phyloP scores from a whole-genome alignment of 2,888 invertebrate species.

The Rhogogaster chlorosoma region DNA sequence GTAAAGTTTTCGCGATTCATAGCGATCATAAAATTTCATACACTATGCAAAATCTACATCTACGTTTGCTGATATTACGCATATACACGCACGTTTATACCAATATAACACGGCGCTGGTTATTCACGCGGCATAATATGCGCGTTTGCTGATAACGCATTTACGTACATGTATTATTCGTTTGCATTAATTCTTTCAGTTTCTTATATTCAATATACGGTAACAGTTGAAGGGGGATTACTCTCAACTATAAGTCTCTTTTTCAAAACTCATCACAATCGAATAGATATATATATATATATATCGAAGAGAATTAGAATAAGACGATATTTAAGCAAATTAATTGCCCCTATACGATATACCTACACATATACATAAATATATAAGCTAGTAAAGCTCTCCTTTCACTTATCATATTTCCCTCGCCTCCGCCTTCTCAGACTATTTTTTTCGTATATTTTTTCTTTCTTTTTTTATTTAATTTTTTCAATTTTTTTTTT shows the following conservation, averaged over 20 bases:
- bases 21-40: background rate
- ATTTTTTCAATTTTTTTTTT: background rate
- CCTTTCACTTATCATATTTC: conserved; percentile 39
- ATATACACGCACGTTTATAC: background rate
- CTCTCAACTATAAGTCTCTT: no score
- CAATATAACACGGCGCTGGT: background rate
- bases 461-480: background rate
- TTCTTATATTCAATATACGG: no score
- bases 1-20: background rate
- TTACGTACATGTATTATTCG: background rate
- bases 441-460: background rate
- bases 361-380: background rate
- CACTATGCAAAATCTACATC: background rate
- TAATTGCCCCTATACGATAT: no score
- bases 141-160: background rate
- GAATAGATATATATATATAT: no score
- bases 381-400: conserved; percentile 26
- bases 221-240: no score
- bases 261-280: no score
- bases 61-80: background rate
- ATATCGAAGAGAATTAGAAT: no score
- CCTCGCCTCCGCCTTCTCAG: background rate
- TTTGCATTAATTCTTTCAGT: background rate
- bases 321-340: no score
- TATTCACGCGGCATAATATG: conserved; percentile 13